Evolutionary conservation across 2,797 vertebrate species (phyloP).

Genomic region (Sciurus vulgaris): DNA sequence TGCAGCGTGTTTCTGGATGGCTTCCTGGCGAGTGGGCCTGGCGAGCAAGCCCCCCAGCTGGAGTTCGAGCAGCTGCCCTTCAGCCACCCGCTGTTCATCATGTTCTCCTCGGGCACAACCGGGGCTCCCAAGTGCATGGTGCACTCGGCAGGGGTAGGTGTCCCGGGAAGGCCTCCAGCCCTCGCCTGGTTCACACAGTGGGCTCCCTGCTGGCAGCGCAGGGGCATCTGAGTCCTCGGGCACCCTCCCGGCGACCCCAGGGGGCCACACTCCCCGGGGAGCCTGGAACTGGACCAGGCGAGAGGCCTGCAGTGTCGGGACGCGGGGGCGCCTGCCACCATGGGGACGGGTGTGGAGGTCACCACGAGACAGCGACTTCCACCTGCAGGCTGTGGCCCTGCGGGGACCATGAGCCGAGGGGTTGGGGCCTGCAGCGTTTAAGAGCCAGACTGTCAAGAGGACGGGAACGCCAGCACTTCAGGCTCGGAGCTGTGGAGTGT

Average conservation of each 20-base stretch:
- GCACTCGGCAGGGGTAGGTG: conserved; percentile 96
- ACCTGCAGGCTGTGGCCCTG: not conserved
- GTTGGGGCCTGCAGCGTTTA: not conserved
- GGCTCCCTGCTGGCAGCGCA: not conserved
- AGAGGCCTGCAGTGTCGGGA: not conserved
- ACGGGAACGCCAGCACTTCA: no score
- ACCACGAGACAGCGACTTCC: not conserved
- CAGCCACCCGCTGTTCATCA: conserved; percentile 95
- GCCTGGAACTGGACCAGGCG: accelerated
- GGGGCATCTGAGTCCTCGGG: no score
- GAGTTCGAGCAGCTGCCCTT: conserved; percentile 99
- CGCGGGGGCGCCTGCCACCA: not conserved
- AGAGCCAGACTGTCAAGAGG: not conserved
- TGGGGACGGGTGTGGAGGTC: not conserved
- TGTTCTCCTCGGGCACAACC: conserved; percentile 98
- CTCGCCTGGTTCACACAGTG: no score
- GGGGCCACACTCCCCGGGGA: accelerated
- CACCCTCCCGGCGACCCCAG: not conserved
- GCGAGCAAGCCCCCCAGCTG: conserved; percentile 94
- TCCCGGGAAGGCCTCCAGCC: not conserved
- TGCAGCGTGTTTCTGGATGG: conserved; percentile 95
- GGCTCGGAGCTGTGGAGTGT: no score
- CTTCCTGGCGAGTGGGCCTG: conserved; percentile 92
- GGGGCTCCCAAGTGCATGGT: conserved; percentile 99
- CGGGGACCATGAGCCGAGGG: not conserved